Evolutionary conservation across 1,140 invertebrate species (phyloP).

Genomic region (Tribolium castaneum): DNA sequence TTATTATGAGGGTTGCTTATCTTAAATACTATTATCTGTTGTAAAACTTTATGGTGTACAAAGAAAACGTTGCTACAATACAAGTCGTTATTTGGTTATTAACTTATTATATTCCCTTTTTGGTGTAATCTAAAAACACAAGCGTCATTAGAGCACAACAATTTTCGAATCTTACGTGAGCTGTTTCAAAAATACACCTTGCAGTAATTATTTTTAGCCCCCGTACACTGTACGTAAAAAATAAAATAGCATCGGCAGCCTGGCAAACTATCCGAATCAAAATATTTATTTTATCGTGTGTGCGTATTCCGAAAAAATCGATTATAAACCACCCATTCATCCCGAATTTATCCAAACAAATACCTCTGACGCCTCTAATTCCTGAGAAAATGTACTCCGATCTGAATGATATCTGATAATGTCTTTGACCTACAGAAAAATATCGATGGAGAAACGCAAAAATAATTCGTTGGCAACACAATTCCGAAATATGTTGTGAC

Average conservation of each 20-base stretch:
- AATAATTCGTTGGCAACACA: slow-evolving; percentile 6
- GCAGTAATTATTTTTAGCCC: slow-evolving; percentile 1
- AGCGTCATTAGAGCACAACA: neutral
- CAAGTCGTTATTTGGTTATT: too few relatives aligned
- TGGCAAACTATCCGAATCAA: slow-evolving; percentile 4
- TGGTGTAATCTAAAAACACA: neutral
- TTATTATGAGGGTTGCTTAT: too few relatives aligned
- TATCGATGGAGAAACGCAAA: neutral
- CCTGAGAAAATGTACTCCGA: slow-evolving; percentile 14
- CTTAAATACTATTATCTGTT: too few relatives aligned
- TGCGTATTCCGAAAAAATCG: neutral
- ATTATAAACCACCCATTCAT: neutral
- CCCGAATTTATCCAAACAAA: slow-evolving; percentile 8
- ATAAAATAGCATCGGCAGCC: neutral
- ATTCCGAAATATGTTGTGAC: neutral
- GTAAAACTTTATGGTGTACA: too few relatives aligned
- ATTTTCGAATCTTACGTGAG: neutral
- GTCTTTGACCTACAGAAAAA: slow-evolving; percentile 25
- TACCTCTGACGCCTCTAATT: neutral
- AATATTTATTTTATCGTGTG: slow-evolving; percentile 4
- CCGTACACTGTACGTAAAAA: neutral
- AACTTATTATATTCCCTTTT: too few relatives aligned
- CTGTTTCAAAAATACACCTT: slow-evolving; percentile 18
- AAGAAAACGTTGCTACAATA: too few relatives aligned
- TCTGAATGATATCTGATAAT: slow-evolving; percentile 18